These are phyloP conservation scores for Machimus atricapillus DNA, from an alignment of 2,888 invertebrate species.

Conservation along the genomic window DNA sequence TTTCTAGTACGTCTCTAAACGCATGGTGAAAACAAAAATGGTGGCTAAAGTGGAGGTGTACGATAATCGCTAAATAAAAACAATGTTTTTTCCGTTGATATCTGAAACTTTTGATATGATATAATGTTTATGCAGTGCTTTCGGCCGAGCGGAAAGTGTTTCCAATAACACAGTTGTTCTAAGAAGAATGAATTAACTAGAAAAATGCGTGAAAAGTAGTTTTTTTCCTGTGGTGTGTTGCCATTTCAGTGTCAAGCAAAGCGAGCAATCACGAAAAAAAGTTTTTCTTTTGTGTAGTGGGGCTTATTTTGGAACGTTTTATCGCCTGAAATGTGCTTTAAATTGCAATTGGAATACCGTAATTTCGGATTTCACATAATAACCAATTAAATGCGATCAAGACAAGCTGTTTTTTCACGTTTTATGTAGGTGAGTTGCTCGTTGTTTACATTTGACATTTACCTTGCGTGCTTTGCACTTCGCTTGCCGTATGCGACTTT, in stretches of 20 bases:
- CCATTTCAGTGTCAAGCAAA: conserved; percentile 6
- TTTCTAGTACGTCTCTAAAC: neutral
- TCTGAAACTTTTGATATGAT: neutral
- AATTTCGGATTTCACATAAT: neutral
- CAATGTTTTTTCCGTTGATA: conserved; percentile 27
- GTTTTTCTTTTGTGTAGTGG: neutral
- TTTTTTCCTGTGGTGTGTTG: conserved; percentile 39
- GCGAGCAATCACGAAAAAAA: neutral
- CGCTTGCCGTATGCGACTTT: conserved; percentile 1
- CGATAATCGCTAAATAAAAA: conserved; percentile 36
- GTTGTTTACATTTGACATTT: conserved; percentile 46
- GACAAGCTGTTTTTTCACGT: neutral
- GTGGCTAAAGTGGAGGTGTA: conserved; percentile 41
- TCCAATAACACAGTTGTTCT: neutral
- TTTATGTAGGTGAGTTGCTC: conserved; percentile 34
- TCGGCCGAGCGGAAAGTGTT: neutral
- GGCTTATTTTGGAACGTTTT: conserved; percentile 16
- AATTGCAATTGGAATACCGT: neutral
- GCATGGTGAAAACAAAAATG: conserved; percentile 39
- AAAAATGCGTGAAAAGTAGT: conserved; percentile 33
- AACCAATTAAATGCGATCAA: neutral
- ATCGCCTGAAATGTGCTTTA: conserved; percentile 15
- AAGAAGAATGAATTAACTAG: neutral
- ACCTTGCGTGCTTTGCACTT: conserved; percentile 16
- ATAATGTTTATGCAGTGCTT: neutral